These are phyloP conservation scores for Enteromius fasciolatus DNA, from an alignment of 2,797 vertebrate species.

Conservation along the genomic window DNA sequence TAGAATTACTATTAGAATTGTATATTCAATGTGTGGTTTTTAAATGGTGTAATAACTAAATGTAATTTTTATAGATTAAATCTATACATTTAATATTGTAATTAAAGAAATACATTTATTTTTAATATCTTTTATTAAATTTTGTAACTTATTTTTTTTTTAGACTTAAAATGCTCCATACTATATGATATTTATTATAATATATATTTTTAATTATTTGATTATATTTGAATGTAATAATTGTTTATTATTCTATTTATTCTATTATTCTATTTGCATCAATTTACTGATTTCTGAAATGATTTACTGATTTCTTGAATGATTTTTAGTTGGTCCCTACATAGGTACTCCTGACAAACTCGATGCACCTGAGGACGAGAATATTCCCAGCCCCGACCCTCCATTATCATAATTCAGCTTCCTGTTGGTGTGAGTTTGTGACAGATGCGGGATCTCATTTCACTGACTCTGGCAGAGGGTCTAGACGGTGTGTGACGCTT, in stretches of 20 bases:
- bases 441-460: slow-evolving; percentile 18
- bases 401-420: slow-evolving; percentile 34
- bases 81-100: background rate
- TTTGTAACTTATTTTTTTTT: background rate
- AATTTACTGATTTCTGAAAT: background rate
- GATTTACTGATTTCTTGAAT: background rate
- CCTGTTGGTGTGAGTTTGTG: slow-evolving; percentile 32
- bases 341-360: background rate
- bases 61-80: background rate
- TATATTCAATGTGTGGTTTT: background rate
- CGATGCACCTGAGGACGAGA: background rate
- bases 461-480: slow-evolving; percentile 2
- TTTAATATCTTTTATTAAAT: background rate
- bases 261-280: no score
- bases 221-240: background rate
- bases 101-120: no score
- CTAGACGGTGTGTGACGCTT: slow-evolving; percentile 24
- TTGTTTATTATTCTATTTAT: no score
- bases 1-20: no score
- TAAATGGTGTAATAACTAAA: background rate
- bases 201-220: background rate
- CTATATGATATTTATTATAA: background rate
- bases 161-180: background rate
- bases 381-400: background rate
- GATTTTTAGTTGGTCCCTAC: background rate